These are phyloP conservation scores for Indicator maculatus DNA, from an alignment of 2,113 vertebrate genomes.

Conservation along the genomic window DNA sequence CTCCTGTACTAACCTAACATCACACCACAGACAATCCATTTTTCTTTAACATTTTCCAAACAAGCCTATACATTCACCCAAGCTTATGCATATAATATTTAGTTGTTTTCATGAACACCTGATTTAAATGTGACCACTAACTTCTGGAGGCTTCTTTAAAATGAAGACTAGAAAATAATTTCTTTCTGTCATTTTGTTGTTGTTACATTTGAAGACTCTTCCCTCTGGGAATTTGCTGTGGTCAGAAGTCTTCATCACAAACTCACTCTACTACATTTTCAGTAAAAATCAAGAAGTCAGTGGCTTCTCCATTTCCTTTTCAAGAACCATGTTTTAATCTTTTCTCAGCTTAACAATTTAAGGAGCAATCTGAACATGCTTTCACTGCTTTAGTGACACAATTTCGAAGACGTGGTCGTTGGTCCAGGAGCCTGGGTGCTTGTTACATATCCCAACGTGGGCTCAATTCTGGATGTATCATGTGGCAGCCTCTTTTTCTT, in stretches of 20 bases:
- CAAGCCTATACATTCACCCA: background rate
- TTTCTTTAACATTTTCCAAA: background rate
- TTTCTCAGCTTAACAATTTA: background rate
- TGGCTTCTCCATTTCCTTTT: background rate
- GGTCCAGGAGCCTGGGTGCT: background rate
- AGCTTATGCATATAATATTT: background rate
- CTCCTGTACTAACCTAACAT: background rate
- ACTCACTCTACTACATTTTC: background rate
- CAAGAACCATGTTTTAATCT: background rate
- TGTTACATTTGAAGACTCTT: conserved; percentile 12
- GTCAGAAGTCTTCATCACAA: conserved; percentile 27
- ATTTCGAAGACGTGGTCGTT: background rate
- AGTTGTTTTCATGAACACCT: background rate
- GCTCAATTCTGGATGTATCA: background rate
- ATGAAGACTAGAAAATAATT: background rate
- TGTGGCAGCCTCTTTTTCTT: background rate
- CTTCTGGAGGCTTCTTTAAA: background rate
- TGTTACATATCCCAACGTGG: background rate
- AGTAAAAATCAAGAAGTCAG: background rate
- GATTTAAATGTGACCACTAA: background rate
- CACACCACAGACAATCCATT: background rate
- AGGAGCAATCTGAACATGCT: background rate
- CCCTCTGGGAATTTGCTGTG: conserved; percentile 27
- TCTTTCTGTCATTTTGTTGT: conserved; percentile 7
- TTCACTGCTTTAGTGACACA: background rate